Evolutionary conservation across 2,888 invertebrate species (phyloP), one percentile per base, ranked within the genome.

Genomic region (Leptinotarsa rubiginosa): DNA sequence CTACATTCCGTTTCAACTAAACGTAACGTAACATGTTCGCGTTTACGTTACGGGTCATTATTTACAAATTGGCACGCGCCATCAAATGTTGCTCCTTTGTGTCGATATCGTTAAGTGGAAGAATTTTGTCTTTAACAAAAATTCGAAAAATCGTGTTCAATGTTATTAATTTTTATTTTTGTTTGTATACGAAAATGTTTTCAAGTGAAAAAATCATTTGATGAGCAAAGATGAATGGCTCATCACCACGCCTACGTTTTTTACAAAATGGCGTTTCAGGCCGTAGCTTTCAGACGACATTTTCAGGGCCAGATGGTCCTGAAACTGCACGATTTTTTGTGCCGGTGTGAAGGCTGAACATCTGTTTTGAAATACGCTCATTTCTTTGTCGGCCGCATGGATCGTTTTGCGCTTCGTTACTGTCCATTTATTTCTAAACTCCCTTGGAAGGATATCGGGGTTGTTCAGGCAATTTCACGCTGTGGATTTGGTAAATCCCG

Each of bases 171-270:
- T 41, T 41, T 0, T 41, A 41, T 41, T 41, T 76, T 77, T 70
- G 75, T 64, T 69, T 59, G 47, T 41, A 75, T 25, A 77, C 59
- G 69, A 54, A 59, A 71, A 10, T 41, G 2, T 10, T 41, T 41
- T 41, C 41, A 10, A 10, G 41, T 12, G 41, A 62, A n/a, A 41
- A 66, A 75, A 77, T 65, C 71, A 76, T 73, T 74, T 77, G 79
- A 79, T 79, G 79, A 78, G 78, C 75, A 79, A 54, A 79, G 79
- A 78, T 78, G 76, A 77, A 76, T 73, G 69, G 72, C 70, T 64
- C 77, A 78, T 77, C 79, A 75, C 77, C 78, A 75, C 78, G 78
- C 78, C 79, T 78, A 69, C 62, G 62, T 20, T 65, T 25, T 50
- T 20, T 52, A 75, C 72, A 79, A 79, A 79, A 79, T 79, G 79